Evolutionary conservation across 2,888 invertebrate genomes (phyloP).

Genomic region (Hoplodrina ambigua): DNA sequence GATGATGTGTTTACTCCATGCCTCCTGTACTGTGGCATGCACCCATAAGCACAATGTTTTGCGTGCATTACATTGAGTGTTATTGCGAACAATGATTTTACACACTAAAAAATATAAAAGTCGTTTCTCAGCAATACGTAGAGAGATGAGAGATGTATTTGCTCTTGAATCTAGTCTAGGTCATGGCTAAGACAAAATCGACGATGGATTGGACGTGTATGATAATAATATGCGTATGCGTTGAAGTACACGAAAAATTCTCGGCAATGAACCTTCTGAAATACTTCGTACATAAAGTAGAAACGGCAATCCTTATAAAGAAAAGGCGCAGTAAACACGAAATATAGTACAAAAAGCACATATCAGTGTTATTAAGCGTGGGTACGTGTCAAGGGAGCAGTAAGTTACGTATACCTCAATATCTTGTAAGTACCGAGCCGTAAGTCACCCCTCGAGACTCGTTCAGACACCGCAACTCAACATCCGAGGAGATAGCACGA

Average conservation of each 20-base stretch:
- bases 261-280: neutral
- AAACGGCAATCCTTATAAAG: conserved; percentile 14
- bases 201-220: too few species aligned
- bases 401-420: conserved; percentile 55
- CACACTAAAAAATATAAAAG: too few species aligned
- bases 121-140: too few species aligned
- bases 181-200: too few species aligned
- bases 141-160: too few species aligned
- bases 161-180: too few species aligned
- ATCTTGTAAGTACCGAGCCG: conserved; percentile 53
- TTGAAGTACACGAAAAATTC: neutral
- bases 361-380: conserved; percentile 51
- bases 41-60: too few species aligned
- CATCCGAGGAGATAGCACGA: conserved; percentile 50
- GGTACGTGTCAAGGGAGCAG: conserved; percentile 46
- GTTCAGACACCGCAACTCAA: conserved; percentile 53
- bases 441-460: conserved; percentile 58
- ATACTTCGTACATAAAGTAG: conserved; percentile 15
- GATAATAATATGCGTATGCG: too few species aligned
- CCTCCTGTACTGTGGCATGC: too few species aligned
- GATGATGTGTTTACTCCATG: too few species aligned
- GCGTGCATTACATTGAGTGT: too few species aligned
- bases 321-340: conserved; percentile 33
- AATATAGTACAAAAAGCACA: conserved; percentile 41
- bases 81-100: too few species aligned